A percentile compares a stretch with the other conserved stretches of the same genome.
These are phyloP conservation scores for Prunella fulvescens DNA, from an alignment of 2,113 vertebrate species.

Conservation along the genomic window DNA sequence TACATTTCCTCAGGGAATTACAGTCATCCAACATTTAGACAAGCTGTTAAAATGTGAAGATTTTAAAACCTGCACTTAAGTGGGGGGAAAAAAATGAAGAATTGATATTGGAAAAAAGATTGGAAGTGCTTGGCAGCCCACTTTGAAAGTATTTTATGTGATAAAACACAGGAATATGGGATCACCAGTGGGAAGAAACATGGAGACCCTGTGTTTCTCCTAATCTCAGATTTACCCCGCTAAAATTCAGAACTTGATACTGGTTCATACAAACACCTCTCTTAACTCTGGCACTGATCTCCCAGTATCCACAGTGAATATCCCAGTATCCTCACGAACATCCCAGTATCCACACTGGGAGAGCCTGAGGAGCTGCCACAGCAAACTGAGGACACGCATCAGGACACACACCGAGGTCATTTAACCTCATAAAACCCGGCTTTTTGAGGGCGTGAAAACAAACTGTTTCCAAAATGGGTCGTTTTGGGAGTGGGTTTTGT, in stretches of 20 bases:
- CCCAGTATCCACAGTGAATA: background rate
- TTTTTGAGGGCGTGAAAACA: background rate
- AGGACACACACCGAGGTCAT: rapidly evolving
- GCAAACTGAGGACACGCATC: rapidly evolving
- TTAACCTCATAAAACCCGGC: rapidly evolving
- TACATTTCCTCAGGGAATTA: background rate
- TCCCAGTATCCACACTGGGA: background rate
- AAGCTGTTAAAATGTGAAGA: background rate
- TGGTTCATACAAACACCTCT: background rate
- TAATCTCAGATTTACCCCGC: background rate
- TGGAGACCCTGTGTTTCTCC: background rate
- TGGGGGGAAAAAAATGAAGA: background rate
- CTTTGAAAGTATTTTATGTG: background rate
- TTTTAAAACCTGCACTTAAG: background rate
- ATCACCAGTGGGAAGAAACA: background rate
- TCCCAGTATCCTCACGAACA: too few species aligned
- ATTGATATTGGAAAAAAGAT: background rate
- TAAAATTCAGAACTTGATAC: background rate
- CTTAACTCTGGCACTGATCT: too few species aligned
- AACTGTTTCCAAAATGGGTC: rapidly evolving
- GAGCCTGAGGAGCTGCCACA: background rate
- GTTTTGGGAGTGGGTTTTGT: rapidly evolving
- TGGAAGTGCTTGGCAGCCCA: background rate
- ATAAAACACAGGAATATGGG: background rate
- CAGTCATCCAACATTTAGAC: background rate